Percentiles rank a stretch among this genome's conserved stretches.
These are phyloP conservation scores for Ophion ventricosus DNA, from an alignment of 2,888 invertebrate species.

Conservation along the genomic window DNA sequence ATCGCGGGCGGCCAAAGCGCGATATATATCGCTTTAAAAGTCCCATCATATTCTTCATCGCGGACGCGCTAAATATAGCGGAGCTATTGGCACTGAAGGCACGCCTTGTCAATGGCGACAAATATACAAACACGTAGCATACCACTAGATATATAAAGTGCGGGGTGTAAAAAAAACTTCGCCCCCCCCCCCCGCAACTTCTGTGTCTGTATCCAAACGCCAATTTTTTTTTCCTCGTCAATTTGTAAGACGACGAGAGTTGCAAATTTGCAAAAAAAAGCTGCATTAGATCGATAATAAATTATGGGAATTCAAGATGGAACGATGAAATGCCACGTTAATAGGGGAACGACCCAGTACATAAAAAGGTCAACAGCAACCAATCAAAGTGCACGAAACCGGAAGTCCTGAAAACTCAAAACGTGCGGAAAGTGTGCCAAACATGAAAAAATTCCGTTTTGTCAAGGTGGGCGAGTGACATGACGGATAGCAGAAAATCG, in stretches of 20 bases:
- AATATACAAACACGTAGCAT: not conserved
- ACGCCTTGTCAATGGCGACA: constrained; percentile 13
- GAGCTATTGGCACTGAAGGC: constrained; percentile 24
- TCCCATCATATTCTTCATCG: constrained; percentile 2
- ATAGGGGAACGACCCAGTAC: too few relatives aligned
- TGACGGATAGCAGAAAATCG: not conserved
- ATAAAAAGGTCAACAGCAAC: too few relatives aligned
- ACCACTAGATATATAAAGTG: not conserved
- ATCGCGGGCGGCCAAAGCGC: constrained; percentile 33
- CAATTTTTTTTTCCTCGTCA: not conserved
- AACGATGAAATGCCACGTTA: too few relatives aligned
- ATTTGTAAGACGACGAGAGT: not conserved
- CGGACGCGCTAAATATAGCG: constrained; percentile 6
- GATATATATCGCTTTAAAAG: constrained; percentile 47
- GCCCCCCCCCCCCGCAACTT: not conserved
- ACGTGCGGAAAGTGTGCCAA: not conserved
- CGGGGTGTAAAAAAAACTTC: too few relatives aligned
- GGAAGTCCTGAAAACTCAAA: not conserved
- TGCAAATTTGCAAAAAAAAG: too few relatives aligned
- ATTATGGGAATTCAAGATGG: not conserved
- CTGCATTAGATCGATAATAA: not conserved
- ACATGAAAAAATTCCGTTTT: not conserved
- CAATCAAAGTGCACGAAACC: not conserved
- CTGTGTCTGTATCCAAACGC: not conserved
- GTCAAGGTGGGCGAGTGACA: not conserved